Percentiles rank a stretch among this genome's conserved stretches.
Conservation (phyloP, 2,888 invertebrate species). For the Dolichomitus sp. region DNA sequence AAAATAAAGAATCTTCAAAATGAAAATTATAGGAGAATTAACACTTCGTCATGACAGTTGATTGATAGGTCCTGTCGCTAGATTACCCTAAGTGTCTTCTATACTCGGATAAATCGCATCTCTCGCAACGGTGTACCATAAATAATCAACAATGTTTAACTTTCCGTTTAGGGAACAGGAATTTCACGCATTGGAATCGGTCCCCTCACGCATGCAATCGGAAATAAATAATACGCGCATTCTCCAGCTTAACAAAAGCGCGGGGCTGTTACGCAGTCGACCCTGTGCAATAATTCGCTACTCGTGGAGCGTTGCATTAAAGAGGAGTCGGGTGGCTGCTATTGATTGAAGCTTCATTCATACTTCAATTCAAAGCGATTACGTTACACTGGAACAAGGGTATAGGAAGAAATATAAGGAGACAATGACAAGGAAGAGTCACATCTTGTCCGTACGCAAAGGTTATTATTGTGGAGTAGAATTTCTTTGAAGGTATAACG, state of each 20-base stretch:
- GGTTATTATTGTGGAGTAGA: slow-evolving; percentile 34
- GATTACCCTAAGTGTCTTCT: no score
- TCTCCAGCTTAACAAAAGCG: slow-evolving; percentile 15
- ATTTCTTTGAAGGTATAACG: slow-evolving; percentile 36
- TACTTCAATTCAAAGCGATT: slow-evolving; percentile 45
- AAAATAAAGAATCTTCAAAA: no score
- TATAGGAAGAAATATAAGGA: slow-evolving; percentile 12
- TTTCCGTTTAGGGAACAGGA: background rate
- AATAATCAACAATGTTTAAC: background rate
- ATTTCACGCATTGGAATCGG: background rate
- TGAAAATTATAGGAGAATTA: no score
- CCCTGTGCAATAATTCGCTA: slow-evolving; percentile 37
- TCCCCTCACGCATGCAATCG: background rate
- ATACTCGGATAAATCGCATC: background rate
- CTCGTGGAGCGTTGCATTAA: slow-evolving; percentile 20
- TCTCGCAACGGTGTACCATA: background rate
- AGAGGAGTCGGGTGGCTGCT: background rate
- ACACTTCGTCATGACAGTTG: background rate
- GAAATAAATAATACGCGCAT: slow-evolving; percentile 9
- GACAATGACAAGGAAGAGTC: slow-evolving; percentile 22
- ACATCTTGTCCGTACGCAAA: slow-evolving; percentile 25
- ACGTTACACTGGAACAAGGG: slow-evolving; percentile 4
- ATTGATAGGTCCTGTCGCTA: background rate
- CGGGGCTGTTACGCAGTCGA: background rate
- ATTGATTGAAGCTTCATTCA: slow-evolving; percentile 29